A percentile compares a stretch with the other conserved stretches of the same genome.
Evolutionary conservation across 2,113 vertebrate species (phyloP).

Genomic region (Trochalopteron elliotii): DNA sequence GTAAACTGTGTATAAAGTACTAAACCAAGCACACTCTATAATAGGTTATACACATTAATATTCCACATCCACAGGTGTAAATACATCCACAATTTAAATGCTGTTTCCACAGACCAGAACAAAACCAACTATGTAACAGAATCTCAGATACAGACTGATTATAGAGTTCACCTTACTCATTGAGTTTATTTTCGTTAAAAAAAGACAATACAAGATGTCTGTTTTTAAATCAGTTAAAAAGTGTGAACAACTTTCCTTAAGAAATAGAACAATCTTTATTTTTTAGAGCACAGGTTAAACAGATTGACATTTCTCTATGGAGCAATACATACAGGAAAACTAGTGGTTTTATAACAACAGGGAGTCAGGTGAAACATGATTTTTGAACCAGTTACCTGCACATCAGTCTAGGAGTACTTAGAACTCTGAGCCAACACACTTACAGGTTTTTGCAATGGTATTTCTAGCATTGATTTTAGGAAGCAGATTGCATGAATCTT

Average conservation of each 20-base stretch:
- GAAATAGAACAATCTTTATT: constrained; percentile 80
- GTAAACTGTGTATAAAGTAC: not conserved
- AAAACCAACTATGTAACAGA: not conserved
- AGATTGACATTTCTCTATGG: constrained; percentile 63
- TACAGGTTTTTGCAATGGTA: not conserved
- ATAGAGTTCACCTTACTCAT: not conserved
- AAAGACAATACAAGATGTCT: not conserved
- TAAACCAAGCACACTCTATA: not conserved
- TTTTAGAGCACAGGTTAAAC: constrained; percentile 71
- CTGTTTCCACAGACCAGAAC: not conserved
- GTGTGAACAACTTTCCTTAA: constrained; percentile 73
- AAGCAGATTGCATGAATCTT: not conserved
- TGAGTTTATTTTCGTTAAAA: constrained; percentile 26
- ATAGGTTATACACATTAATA: not conserved
- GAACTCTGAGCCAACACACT: not conserved
- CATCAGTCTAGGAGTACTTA: not conserved
- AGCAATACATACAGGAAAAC: constrained; percentile 67
- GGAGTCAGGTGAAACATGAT: not conserved
- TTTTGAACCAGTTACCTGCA: constrained; percentile 68
- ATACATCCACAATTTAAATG: not conserved
- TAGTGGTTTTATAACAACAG: constrained; percentile 71
- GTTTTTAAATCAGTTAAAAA: constrained; percentile 59
- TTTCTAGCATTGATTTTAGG: not conserved
- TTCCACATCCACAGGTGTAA: not conserved
- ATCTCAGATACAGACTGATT: not conserved